Evolutionary conservation across 2,888 invertebrate species (phyloP).

Genomic region (Acronicta alni): DNA sequence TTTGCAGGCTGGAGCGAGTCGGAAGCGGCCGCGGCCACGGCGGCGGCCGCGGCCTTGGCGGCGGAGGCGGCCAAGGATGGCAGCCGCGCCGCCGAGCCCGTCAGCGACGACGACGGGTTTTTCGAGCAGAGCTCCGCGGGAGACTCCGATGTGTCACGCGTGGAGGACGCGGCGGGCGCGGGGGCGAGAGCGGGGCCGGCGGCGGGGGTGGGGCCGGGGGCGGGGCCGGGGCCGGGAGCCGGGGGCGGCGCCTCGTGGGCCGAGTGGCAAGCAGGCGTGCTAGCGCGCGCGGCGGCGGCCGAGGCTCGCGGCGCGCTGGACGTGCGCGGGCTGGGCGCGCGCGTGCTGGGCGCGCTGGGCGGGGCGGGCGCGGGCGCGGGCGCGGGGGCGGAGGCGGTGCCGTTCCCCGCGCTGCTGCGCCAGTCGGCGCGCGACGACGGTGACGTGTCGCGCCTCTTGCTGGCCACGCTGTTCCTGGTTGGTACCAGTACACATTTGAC

Average conservation of each 20-base stretch:
- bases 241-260: conserved; percentile 24
- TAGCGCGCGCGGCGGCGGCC: conserved; percentile 50
- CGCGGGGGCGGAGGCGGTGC: conserved; percentile 13
- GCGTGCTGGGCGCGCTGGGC: conserved; percentile 49
- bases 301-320: conserved; percentile 54
- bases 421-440: conserved; percentile 10
- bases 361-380: conserved; percentile 12
- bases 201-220: conserved; percentile 18
- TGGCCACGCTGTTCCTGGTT: conserved; percentile 51
- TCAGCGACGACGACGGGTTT: conserved; percentile 83
- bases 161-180: conserved; percentile 44
- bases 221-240: conserved; percentile 30
- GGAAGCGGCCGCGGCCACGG: conserved; percentile 49
- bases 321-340: conserved; percentile 58
- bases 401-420: conserved; percentile 29
- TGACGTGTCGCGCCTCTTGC: conserved; percentile 51
- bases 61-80: conserved; percentile 27
- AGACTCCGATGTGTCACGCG: conserved; percentile 63
- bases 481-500: not conserved
- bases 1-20: conserved; percentile 64
- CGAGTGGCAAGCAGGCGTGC: conserved; percentile 58
- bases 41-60: conserved; percentile 40
- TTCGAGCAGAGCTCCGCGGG: conserved; percentile 79
- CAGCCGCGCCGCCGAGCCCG: conserved; percentile 37
- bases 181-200: conserved; percentile 19